Base-by-base conservation (phyloP, 2,113 vertebrate genomes). In the Uropsilus gracilis region DNA sequence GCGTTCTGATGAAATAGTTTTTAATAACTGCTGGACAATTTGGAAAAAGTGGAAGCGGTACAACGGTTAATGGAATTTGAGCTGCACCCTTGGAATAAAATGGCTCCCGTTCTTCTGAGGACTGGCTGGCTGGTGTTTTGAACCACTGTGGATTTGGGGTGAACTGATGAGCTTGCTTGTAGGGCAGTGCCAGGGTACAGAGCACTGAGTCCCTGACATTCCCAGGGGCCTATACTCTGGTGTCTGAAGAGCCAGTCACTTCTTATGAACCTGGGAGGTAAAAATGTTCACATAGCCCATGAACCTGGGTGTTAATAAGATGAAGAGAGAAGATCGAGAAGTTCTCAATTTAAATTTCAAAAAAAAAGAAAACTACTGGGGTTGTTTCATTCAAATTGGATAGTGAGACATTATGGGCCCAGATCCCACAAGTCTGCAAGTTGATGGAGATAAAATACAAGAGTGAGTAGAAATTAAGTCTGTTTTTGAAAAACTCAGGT, bases 151-250 rank as follows among this genome's bases (percentile, higher is more conserved):
- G 20, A 34, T 57, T 6, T 24, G 39, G 44, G 24, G 37, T 76
- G 44, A 14, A 39, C 44, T 61, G 34, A 68, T 20, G 6, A 12
- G 7, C 4, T 42, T 57, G 66, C 34, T n/a, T 24, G 26, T 6
- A 7, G 68, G 48, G 14, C 17, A 57, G 0, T 2, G 0, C 18
- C 53, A n/a, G 66, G 64, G 2, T 24, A 2, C 6, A 14, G 6
- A 66, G 37, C 34, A 4, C 24, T 1, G 1, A 8, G 32, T 8
- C 12, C 34, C 12, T 42, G 53, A 75, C 26, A 42, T 24, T 2
- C 42, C 20, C 22, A 30, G 0, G 6, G 48, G 63, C n/a, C 46
- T 6, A 16, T 0, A 4, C 4, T 32, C n/a, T 53, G 81, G 30
- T 75, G 17, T 39, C 14, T 42, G 34, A 48, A 48, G 10, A 46